Evolutionary conservation across 2,797 vertebrate genomes (phyloP), one percentile per base, ranked within the genome.

Genomic region (Leptodactylus fallax): DNA sequence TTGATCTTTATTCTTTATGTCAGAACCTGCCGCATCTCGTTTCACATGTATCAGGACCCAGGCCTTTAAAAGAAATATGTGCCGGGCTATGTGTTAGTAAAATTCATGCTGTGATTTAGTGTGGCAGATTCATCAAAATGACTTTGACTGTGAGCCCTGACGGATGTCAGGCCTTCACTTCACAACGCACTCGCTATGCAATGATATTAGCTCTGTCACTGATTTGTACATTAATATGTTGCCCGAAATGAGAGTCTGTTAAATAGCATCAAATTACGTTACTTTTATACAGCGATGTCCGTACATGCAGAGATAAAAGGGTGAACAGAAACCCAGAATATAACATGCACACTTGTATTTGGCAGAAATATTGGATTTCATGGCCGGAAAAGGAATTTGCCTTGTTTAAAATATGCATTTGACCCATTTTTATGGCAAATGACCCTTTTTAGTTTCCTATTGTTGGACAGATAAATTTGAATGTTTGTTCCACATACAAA

Each of bases 1-100:
- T 89, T 89, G 88, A 89, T 89, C 88, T 89, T 89, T 79, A 89
- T 89, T 79, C 88, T 87, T 89, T 89, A 89, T 89, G 85, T 83
- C 88, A 89, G 88, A 83, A 89, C 79, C 88, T 89, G 88, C 85
- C 76, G 84, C 85, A 86, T 87, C 85, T 87, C 65, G 80, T 86
- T 89, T 89, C 85, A 86, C 80, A 83, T 87, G 85, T 89, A 89
- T 80, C 81, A 83, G 61, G 85, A 65, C 88, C 79, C 88, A 36
- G 58, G 81, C 88, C 88, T 86, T 89, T 89, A 89, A 89, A 89
- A 89, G 85, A 89, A 89, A 87, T 87, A 63, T 83, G 88, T 77
- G 61, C 81, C 25, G 21, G 74, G 85, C 81, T 82, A 79, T 83
- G 79, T 82, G 84, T 85, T 89, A 81, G 85, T 83, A 72, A 89